Evolutionary conservation across 2,888 invertebrate species (phyloP).

Genomic region (Latheticus oryzae): DNA sequence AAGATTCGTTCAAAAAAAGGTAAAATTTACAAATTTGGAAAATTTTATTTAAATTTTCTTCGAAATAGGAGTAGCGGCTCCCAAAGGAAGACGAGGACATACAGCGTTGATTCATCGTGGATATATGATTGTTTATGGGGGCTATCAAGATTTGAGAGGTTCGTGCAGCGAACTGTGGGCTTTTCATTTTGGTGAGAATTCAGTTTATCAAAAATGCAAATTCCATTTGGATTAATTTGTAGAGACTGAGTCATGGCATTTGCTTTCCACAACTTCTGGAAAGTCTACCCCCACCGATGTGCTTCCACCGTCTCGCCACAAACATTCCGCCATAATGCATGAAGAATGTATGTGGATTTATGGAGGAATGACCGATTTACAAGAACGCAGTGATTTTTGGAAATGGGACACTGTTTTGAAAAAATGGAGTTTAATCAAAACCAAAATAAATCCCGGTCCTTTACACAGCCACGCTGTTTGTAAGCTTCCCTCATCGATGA

Average conservation of each 20-base stretch:
- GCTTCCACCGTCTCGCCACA: slow-evolving; percentile 80
- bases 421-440: slow-evolving; percentile 74
- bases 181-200: slow-evolving; percentile 80
- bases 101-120: slow-evolving; percentile 82
- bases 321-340: slow-evolving; percentile 85
- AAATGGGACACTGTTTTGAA: slow-evolving; percentile 65
- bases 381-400: slow-evolving; percentile 65
- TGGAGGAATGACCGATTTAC: slow-evolving; percentile 89
- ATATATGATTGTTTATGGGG: slow-evolving; percentile 87
- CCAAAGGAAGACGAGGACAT: slow-evolving; percentile 86
- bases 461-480: slow-evolving; percentile 84
- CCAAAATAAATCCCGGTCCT: slow-evolving; percentile 75
- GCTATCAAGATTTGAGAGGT: slow-evolving; percentile 86
- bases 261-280: slow-evolving; percentile 65
- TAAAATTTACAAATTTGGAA: slow-evolving; percentile 43
- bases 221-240: background rate
- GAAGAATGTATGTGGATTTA: slow-evolving; percentile 86
- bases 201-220: background rate
- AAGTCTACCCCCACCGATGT: slow-evolving; percentile 62
- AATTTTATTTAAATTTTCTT: slow-evolving; percentile 1
- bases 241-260: slow-evolving; percentile 88
- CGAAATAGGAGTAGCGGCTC: slow-evolving; percentile 69
- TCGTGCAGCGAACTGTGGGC: slow-evolving; percentile 89
- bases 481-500: slow-evolving; percentile 80
- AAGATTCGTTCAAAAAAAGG: slow-evolving; percentile 72